phyloP scores from a whole-genome alignment of 2,888 invertebrate genomes.

The Dasypogon diadema region DNA sequence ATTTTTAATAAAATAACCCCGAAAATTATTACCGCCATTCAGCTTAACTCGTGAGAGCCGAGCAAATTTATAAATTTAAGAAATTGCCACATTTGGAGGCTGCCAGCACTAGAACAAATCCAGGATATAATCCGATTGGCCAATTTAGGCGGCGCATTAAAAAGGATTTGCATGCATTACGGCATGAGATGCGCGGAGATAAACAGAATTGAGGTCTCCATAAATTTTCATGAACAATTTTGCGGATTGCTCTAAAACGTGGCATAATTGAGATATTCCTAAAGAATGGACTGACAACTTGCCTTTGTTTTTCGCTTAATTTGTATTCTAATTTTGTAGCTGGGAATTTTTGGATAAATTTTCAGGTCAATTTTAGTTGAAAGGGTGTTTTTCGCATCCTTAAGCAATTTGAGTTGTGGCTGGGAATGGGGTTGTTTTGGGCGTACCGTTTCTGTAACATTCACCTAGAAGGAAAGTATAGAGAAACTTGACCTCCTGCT shows the following conservation, averaged over 20 bases:
- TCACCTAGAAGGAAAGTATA: too few relatives aligned
- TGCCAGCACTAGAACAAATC: conserved; percentile 44
- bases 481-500: too few relatives aligned
- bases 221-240: conserved; percentile 48
- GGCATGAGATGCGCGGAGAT: conserved; percentile 50
- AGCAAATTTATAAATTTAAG: conserved; percentile 34
- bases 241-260: conserved; percentile 47
- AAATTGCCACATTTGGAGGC: not conserved
- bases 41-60: conserved; percentile 9
- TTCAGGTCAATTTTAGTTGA: not conserved
- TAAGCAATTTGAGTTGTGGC: too few relatives aligned
- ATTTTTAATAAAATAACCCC: conserved; percentile 44
- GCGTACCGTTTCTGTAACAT: too few relatives aligned
- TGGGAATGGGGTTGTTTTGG: too few relatives aligned
- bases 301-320: conserved; percentile 21
- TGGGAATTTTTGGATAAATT: not conserved
- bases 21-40: conserved; percentile 16
- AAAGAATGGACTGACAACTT: conserved; percentile 40
- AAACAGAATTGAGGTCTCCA: conserved; percentile 46
- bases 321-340: conserved; percentile 22
- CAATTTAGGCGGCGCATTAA: conserved; percentile 54
- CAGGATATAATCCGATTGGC: conserved; percentile 53
- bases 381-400: too few relatives aligned
- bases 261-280: conserved; percentile 40
- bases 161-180: conserved; percentile 55